Conservation (phyloP, 2,797 vertebrate genomes). For the Myotis myotis region DNA sequence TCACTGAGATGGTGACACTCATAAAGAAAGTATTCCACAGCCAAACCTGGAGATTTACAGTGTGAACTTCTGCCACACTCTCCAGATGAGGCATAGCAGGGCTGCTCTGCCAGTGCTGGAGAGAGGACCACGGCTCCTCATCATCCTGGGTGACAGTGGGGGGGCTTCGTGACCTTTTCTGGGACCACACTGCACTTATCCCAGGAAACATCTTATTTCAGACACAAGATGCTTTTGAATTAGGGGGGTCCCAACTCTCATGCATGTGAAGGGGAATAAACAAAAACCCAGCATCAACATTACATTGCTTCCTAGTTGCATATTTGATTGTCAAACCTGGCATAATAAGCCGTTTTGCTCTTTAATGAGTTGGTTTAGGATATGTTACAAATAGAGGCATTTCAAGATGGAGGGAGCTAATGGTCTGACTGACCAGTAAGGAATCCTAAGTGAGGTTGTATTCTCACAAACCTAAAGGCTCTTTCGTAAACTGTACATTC, state of each 20-base stretch:
- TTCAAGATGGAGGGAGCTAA: neutral
- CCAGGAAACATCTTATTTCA: neutral
- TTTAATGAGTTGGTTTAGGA: neutral
- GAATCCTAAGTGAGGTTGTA: neutral
- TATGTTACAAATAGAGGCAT: neutral
- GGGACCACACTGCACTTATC: neutral
- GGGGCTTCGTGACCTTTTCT: fast-evolving
- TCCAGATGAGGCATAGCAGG: neutral
- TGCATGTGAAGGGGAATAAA: neutral
- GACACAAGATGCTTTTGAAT: neutral
- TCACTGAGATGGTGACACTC: neutral
- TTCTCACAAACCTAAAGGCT: neutral
- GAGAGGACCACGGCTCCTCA: fast-evolving
- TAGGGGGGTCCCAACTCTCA: neutral
- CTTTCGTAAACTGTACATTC: neutral
- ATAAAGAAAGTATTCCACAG: neutral
- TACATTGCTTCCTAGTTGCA: neutral
- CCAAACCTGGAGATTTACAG: neutral
- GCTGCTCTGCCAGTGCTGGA: too few relatives aligned
- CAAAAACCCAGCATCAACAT: neutral
- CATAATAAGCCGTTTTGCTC: neutral
- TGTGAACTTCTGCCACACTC: fast-evolving
- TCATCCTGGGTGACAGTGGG: neutral
- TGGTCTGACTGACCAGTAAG: neutral
- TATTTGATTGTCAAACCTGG: neutral